Conservation (phyloP, 2,888 invertebrate species). For the Ophraella communa region DNA sequence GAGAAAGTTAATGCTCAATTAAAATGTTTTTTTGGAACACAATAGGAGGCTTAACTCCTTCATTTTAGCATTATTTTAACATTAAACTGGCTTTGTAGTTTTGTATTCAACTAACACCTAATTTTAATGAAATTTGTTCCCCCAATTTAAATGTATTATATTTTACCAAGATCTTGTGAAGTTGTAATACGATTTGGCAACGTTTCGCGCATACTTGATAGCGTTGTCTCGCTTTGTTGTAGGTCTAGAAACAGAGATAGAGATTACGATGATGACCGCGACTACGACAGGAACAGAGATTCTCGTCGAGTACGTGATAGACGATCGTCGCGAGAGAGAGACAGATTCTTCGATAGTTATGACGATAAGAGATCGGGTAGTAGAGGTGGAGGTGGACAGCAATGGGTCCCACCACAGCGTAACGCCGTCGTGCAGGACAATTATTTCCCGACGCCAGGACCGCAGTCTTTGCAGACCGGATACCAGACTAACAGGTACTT, state of each 20-base stretch:
- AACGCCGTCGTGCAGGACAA: conserved; percentile 39
- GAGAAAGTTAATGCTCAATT: too few relatives aligned
- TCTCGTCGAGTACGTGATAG: conserved; percentile 19
- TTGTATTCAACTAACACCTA: too few relatives aligned
- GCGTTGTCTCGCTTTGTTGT: conserved; percentile 41
- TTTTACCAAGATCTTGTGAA: too few relatives aligned
- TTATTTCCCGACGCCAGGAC: conserved; percentile 44
- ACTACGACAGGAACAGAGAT: conserved; percentile 46
- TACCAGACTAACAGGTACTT: conserved; percentile 48
- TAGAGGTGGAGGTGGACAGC: too few relatives aligned
- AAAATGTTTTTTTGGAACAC: too few relatives aligned
- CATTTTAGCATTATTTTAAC: too few relatives aligned
- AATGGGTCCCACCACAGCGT: conserved; percentile 34
- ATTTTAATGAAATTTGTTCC: too few relatives aligned
- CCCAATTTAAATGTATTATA: too few relatives aligned
- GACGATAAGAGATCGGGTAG: conserved; percentile 33
- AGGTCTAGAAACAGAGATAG: conserved; percentile 47
- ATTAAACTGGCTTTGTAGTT: too few relatives aligned
- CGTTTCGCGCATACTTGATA: too few relatives aligned
- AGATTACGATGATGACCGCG: conserved; percentile 47
- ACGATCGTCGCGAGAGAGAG: conserved; percentile 34
- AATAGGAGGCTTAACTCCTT: too few relatives aligned
- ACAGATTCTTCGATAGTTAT: conserved; percentile 37
- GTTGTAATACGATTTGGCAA: too few relatives aligned
- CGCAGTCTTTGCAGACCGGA: conserved; percentile 40